A percentile compares a stretch with the other conserved stretches of the same genome.
Conservation (phyloP, 1,140 invertebrate genomes). For the Parasteatoda tepidariorum region DNA sequence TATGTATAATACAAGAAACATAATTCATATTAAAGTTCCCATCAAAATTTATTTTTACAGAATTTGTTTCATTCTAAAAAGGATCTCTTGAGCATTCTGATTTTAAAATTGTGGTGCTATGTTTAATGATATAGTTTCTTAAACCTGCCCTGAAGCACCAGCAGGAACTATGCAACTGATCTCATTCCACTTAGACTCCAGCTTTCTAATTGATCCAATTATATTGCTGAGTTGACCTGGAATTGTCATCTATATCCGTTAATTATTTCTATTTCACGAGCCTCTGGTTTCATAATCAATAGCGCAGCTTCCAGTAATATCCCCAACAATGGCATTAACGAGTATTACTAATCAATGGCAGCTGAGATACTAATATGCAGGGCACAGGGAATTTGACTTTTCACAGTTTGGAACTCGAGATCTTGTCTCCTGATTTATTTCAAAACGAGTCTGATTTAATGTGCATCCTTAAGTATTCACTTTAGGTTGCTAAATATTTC, state of each 20-base stretch:
- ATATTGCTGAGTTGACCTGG: conserved; percentile 12
- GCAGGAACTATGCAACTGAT: neutral
- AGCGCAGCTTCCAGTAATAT: neutral
- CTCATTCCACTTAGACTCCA: neutral
- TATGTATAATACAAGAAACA: too few species aligned
- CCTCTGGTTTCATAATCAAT: conserved; percentile 28
- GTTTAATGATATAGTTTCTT: neutral
- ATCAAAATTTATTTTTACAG: too few species aligned
- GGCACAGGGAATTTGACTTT: neutral
- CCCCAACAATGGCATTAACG: conserved; percentile 1
- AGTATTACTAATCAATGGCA: neutral
- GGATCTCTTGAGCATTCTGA: too few species aligned
- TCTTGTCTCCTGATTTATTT: neutral
- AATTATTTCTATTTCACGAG: conserved; percentile 34
- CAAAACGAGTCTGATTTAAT: neutral
- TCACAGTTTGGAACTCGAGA: neutral
- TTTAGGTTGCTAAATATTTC: too few species aligned
- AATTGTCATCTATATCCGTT: conserved; percentile 24
- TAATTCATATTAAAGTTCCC: too few species aligned
- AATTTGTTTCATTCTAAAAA: too few species aligned
- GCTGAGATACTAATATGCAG: neutral
- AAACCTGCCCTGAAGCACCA: neutral
- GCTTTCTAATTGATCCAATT: conserved; percentile 37
- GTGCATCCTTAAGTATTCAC: too few species aligned
- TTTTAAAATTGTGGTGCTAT: neutral